Conservation (phyloP, 2,113 vertebrate species). For the Poeciliopsis retropinna region DNA sequence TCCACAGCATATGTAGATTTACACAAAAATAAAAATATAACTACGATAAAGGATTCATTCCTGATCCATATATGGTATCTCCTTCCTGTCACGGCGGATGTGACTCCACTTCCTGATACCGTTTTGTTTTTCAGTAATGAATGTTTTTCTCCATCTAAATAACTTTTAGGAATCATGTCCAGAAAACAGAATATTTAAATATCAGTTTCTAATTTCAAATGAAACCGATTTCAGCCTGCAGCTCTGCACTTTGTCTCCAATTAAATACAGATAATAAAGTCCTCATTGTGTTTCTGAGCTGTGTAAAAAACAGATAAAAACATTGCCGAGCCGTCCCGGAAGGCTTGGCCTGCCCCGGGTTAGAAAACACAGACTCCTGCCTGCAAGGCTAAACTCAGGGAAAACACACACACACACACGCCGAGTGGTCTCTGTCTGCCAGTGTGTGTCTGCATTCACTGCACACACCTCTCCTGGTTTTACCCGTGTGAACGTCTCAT, state of each 20-base stretch:
- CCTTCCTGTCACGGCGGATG: too few species aligned
- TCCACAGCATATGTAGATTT: too few species aligned
- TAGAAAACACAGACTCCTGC: constrained; percentile 27
- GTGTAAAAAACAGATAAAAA: neutral
- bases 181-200: neutral
- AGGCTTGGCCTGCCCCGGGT: constrained; percentile 7
- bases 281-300: neutral
- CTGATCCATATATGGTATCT: too few species aligned
- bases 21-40: too few species aligned
- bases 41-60: too few species aligned
- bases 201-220: neutral
- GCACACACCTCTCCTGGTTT: constrained; percentile 25
- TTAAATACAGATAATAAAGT: neutral
- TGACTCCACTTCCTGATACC: too few species aligned
- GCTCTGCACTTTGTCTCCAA: neutral
- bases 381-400: constrained; percentile 24
- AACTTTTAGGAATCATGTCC: too few species aligned
- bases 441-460: constrained; percentile 26
- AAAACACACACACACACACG: neutral
- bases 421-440: neutral
- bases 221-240: neutral
- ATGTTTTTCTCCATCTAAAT: too few species aligned
- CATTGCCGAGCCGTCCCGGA: neutral
- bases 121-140: too few species aligned
- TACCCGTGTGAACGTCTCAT: constrained; percentile 16